These are phyloP conservation scores for Ormyrus pomaceus DNA, from an alignment of 2,888 invertebrate species.

Conservation along the genomic window DNA sequence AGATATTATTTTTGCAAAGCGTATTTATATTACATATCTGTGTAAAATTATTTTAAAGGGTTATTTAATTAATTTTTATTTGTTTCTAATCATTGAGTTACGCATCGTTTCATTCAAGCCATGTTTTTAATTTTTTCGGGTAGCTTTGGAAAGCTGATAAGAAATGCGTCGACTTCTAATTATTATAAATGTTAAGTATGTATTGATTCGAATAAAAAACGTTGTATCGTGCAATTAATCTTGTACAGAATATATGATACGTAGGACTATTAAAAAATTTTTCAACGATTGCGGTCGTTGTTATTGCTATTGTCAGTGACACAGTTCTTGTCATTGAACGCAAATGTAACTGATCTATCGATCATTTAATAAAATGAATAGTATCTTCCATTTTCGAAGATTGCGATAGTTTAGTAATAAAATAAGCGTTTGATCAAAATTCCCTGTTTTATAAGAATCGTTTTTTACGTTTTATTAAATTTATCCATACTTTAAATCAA, in stretches of 20 bases:
- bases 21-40: neutral
- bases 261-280: constrained; percentile 46
- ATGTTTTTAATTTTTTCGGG: constrained; percentile 44
- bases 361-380: constrained; percentile 45
- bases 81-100: constrained; percentile 8
- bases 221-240: constrained; percentile 68
- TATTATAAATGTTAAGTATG: constrained; percentile 61
- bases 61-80: neutral
- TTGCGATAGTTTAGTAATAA: constrained; percentile 49
- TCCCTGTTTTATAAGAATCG: constrained; percentile 25
- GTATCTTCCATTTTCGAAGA: constrained; percentile 57
- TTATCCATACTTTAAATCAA: constrained; percentile 51
- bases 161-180: constrained; percentile 54
- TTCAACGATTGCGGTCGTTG: constrained; percentile 50
- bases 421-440: constrained; percentile 57
- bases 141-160: constrained; percentile 38
- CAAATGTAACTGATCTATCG: constrained; percentile 50
- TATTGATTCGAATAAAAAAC: constrained; percentile 58
- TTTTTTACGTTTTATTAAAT: constrained; percentile 43
- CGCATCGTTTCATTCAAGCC: constrained; percentile 1
- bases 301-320: constrained; percentile 44
- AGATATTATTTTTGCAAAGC: neutral
- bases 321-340: constrained; percentile 43
- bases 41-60: constrained; percentile 23
- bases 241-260: constrained; percentile 63